phyloP scores from a whole-genome alignment of 1,140 invertebrate species.

The Drosophila asahinai region DNA sequence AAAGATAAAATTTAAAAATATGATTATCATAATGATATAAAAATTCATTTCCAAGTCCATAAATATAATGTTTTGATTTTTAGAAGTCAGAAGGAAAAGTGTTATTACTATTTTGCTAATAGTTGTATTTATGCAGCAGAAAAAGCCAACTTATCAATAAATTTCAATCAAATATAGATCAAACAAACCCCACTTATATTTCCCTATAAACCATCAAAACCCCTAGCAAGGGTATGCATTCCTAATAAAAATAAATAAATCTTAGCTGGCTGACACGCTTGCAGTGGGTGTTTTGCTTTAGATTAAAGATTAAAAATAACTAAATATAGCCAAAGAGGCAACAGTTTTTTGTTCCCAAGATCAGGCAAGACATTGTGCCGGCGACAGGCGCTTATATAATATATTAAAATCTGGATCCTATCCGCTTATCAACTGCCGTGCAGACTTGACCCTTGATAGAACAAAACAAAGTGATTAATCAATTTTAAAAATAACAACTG shows the following conservation, averaged over 20 bases:
- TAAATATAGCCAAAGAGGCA: conserved; percentile 31
- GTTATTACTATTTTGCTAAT: too few relatives aligned
- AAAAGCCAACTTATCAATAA: too few relatives aligned
- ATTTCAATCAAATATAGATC: too few relatives aligned
- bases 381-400: conserved; percentile 36
- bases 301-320: not conserved
- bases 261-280: conserved; percentile 22
- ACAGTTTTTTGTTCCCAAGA: conserved; percentile 17
- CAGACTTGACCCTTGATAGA: conserved; percentile 47
- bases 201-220: not conserved
- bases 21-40: too few relatives aligned
- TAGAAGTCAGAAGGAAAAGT: too few relatives aligned
- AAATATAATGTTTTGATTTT: too few relatives aligned
- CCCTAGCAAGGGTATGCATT: not conserved
- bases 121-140: not conserved
- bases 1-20: too few relatives aligned
- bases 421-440: conserved; percentile 40
- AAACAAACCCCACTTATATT: not conserved
- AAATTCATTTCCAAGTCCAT: too few relatives aligned
- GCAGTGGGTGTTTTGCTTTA: conserved; percentile 27
- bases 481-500: conserved; percentile 50
- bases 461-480: conserved; percentile 69
- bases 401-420: conserved; percentile 10
- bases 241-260: not conserved
- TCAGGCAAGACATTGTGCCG: conserved; percentile 17